Percentiles rank a stretch among this genome's conserved stretches.
Conservation (phyloP, 2,113 vertebrate species). For the Delphinus delphis region DNA sequence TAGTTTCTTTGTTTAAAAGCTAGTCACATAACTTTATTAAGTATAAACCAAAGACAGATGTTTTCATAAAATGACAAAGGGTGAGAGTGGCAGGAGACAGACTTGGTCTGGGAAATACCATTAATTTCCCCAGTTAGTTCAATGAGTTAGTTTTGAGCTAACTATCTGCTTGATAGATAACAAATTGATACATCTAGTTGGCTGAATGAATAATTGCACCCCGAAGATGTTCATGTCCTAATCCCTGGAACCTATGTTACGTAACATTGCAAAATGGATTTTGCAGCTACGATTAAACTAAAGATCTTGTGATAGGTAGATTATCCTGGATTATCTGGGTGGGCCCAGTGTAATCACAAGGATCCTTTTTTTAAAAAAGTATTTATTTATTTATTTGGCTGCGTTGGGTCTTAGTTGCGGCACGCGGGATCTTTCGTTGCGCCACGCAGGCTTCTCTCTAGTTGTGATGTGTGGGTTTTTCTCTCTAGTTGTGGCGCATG, state of each 20-base stretch:
- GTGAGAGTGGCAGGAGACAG: background rate
- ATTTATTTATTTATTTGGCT: too few species aligned
- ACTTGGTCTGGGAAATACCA: background rate
- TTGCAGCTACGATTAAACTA: background rate
- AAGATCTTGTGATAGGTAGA: background rate
- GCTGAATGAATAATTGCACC: conserved; percentile 34
- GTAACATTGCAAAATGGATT: background rate
- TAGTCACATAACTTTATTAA: conserved; percentile 19
- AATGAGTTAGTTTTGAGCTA: conserved; percentile 37
- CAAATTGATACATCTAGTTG: background rate
- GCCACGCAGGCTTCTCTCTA: too few species aligned
- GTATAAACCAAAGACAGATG: conserved; percentile 25
- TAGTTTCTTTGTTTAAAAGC: conserved; percentile 16
- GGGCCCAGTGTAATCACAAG: background rate
- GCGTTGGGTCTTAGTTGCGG: too few species aligned
- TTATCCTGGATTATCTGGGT: background rate
- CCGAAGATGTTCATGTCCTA: conserved; percentile 29
- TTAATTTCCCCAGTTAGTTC: conserved; percentile 27
- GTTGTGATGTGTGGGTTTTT: too few species aligned
- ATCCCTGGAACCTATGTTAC: background rate
- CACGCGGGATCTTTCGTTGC: too few species aligned
- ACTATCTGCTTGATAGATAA: conserved; percentile 16
- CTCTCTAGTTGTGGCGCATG: too few species aligned
- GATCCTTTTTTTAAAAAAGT: background rate
- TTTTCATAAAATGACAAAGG: conserved; percentile 29